These are phyloP conservation scores for Galleria mellonella DNA, from an alignment of 1,140 invertebrate genomes.

Conservation along the genomic window DNA sequence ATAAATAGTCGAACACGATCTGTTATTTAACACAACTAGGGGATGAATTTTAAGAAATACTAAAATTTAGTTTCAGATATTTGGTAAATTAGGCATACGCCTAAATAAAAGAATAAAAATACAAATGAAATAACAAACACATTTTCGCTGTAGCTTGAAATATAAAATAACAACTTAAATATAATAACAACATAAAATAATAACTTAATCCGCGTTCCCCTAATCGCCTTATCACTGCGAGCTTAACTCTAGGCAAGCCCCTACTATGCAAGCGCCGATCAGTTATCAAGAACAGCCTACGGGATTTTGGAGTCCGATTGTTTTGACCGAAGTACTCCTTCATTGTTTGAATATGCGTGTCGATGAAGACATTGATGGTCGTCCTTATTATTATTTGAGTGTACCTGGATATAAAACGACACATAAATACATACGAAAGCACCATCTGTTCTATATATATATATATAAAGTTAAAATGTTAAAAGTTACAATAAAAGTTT, in stretches of 20 bases:
- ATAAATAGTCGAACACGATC: too few relatives aligned
- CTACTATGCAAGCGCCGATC: constrained; percentile 84
- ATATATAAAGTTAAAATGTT: too few relatives aligned
- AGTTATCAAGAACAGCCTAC: constrained; percentile 81
- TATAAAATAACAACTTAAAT: constrained; percentile 30
- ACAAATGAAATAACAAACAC: too few relatives aligned
- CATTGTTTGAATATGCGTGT: constrained; percentile 77
- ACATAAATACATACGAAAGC: neutral
- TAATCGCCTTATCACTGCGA: constrained; percentile 78
- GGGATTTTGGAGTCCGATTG: constrained; percentile 5
- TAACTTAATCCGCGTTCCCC: constrained; percentile 51
- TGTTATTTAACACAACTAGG: too few relatives aligned
- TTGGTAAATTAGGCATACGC: too few relatives aligned
- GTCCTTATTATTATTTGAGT: constrained; percentile 47
- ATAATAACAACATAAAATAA: too few relatives aligned
- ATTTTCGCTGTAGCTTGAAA: too few relatives aligned
- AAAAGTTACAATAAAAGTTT: too few relatives aligned
- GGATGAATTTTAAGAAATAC: too few relatives aligned
- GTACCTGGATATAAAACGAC: constrained; percentile 30
- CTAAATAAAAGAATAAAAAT: too few relatives aligned
- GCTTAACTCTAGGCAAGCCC: constrained; percentile 81
- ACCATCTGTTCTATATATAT: too few relatives aligned
- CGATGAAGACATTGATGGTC: constrained; percentile 81
- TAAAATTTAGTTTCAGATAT: too few relatives aligned
- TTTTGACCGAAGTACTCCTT: constrained; percentile 21